Evolutionary conservation across 92 coral and sea anemone genomes (phyloP), one percentile per base, ranked within the genome.

Genomic region (Actinernus sp.): DNA sequence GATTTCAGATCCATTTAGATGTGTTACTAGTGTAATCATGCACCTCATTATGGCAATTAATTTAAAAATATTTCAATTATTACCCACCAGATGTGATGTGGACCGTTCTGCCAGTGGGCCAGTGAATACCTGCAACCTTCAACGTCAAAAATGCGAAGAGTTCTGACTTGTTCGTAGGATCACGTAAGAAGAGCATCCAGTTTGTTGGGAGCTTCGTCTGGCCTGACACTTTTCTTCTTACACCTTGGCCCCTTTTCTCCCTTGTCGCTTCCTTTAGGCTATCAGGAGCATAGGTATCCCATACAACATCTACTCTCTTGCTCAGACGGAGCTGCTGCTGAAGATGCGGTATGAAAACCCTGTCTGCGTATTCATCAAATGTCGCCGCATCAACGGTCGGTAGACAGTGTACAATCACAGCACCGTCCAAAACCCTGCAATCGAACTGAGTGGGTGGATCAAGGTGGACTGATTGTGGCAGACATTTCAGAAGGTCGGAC

Each of bases 301-400:
- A 79, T 25, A 52, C 66, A 19, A 52, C 65, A 25, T 52, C 73
- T 29, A 61, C 67, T 23, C 43, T 61, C 14, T 24, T 48, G 54
- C 57, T 21, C 12, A 38, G 40, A 2, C 27, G 61, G 5, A 73
- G 70, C 40, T 73, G 71, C 49, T 26, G 54, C 58, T 17, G 29
- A 38, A 73, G 40, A 51, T 57, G 63, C 1, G 71, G 80, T n/a
- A 37, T 44, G 62, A 77, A 84, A 26, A 77, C 81, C 30, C 52
- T 77, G n/a, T 77, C 80, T 13, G 85, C 81, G 31, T 84, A 84
- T 18, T 77, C 71, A 41, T 72, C 65, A 57, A 77, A 84, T 8
- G 76, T 84, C 43, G 57, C 31, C 31, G 81, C 84, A 9, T 52
- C 82, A 19, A 40, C 54, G 13, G 61, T 27, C 3, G 84, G 80